Evolutionary conservation across 2,113 vertebrate species (phyloP), one percentile per base, ranked within the genome.

Genomic region (Chinchilla lanigera): DNA sequence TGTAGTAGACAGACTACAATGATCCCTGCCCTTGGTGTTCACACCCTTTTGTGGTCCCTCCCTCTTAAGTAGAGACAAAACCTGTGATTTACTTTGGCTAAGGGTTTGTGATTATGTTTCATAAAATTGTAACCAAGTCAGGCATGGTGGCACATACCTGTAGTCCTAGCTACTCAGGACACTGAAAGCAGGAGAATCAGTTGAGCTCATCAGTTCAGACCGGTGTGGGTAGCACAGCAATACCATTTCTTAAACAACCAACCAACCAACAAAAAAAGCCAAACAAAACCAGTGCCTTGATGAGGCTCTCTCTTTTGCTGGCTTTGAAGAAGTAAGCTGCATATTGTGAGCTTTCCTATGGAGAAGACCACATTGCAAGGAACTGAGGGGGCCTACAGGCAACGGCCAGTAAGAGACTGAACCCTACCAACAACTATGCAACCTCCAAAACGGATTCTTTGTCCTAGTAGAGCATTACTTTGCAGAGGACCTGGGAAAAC

Each of bases 281-380:
- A 75, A 47, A 44, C 22, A 13, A 54, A 69, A 77, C 26, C 52
- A 81, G 24, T 56, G 58, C 85, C 50, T 81, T 95, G 77, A 20
- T n/a, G 44, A 91, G 26, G 47, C 33, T 63, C 2, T 75, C 28
- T 14, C 3, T 33, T 35, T 78, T 50, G n/a, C 78, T 81, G 78
- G 52, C 58, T 95, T 81, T 81, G 89, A 89, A 94, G 56, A 92
- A 38, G 60, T 52, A 94, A 92, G 63, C 26, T 95, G 81, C 60
- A 52, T 52, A 60, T 9, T 69, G 28, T 83, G 80, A 84, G 30
- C 78, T 87, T 80, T 38, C 63, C 24, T 88, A 63, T 35, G 58
- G 83, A 91, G 63, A 93, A 10, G 47, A 30, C 14, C 73, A 83
- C 92, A 86, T 71, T 63, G 38, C 89, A 89, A 75, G 41, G 26